These are phyloP conservation scores for Periophthalmus magnuspinnatus DNA, from an alignment of 2,797 vertebrate species.

Conservation along the genomic window DNA sequence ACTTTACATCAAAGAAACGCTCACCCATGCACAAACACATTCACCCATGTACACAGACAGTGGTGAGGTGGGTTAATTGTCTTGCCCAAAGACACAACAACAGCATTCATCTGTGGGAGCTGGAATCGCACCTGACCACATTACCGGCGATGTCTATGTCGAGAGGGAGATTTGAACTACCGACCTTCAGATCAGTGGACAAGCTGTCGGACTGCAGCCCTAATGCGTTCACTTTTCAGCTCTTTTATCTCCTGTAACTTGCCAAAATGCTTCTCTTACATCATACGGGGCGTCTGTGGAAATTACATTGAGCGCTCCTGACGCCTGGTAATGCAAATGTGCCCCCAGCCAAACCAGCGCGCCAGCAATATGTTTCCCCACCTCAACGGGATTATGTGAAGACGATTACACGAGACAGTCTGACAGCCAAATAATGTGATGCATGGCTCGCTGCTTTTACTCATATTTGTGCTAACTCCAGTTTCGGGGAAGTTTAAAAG, in stretches of 20 bases:
- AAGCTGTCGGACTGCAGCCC: not conserved
- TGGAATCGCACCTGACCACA: too few relatives aligned
- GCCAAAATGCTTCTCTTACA: slow-evolving; percentile 16
- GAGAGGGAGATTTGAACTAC: too few relatives aligned
- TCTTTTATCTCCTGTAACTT: not conserved
- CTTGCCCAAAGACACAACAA: too few relatives aligned
- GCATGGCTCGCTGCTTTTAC: slow-evolving; percentile 24
- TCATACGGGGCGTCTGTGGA: slow-evolving; percentile 17
- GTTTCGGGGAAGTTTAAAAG: slow-evolving; percentile 14
- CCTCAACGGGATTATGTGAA: slow-evolving; percentile 38
- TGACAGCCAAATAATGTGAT: slow-evolving; percentile 34
- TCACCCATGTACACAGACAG: too few relatives aligned
- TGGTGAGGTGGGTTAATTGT: too few relatives aligned
- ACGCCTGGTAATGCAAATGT: slow-evolving; percentile 47
- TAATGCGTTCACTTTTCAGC: not conserved
- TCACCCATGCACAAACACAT: too few relatives aligned
- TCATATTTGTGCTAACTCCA: slow-evolving; percentile 18
- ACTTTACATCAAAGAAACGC: too few relatives aligned
- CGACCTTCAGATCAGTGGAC: too few relatives aligned
- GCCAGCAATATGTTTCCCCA: slow-evolving; percentile 31
- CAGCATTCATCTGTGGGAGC: too few relatives aligned
- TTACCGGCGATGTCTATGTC: too few relatives aligned
- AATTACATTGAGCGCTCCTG: slow-evolving; percentile 38
- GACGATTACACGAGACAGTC: slow-evolving; percentile 29
- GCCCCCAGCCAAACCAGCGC: slow-evolving; percentile 37